A percentile compares a stretch with the other conserved stretches of the same genome.
These are phyloP conservation scores for Tiliacea citrago DNA, from an alignment of 2,888 invertebrate species.

Conservation along the genomic window DNA sequence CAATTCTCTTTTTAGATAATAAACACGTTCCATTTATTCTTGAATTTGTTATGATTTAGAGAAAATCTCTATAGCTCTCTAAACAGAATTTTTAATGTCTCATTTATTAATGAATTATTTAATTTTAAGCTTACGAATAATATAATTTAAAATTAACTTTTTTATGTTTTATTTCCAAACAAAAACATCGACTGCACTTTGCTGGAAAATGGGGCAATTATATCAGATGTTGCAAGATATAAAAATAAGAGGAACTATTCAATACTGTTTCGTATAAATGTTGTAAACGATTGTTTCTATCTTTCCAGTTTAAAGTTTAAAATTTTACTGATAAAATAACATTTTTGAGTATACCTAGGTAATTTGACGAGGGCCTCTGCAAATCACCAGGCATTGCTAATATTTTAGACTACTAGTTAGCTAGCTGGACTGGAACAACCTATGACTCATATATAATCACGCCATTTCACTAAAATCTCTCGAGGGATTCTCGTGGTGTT, in stretches of 20 bases:
- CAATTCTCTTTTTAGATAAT: background rate
- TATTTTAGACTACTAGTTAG: conserved; percentile 10
- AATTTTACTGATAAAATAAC: background rate
- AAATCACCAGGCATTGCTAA: background rate
- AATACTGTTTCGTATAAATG: too few species aligned
- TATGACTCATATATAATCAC: conserved; percentile 14
- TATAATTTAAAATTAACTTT: conserved; percentile 50
- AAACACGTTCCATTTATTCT: conserved; percentile 58
- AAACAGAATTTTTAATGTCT: background rate
- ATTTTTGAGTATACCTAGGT: background rate
- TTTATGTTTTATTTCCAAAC: conserved; percentile 10
- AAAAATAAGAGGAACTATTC: background rate
- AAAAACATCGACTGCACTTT: background rate
- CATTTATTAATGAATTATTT: conserved; percentile 35
- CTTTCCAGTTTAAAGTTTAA: too few species aligned
- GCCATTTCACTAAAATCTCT: conserved; percentile 10
- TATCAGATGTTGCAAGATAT: background rate
- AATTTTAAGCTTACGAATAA: conserved; percentile 64
- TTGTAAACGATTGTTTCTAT: too few species aligned
- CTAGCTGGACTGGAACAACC: background rate
- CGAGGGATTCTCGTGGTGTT: conserved; percentile 20
- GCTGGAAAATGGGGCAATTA: background rate
- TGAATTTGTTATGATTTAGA: conserved; percentile 32
- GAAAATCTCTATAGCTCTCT: conserved; percentile 37
- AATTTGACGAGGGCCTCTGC: background rate